These are phyloP conservation scores for Otus sunia DNA, from an alignment of 2,113 vertebrate genomes.

Conservation along the genomic window DNA sequence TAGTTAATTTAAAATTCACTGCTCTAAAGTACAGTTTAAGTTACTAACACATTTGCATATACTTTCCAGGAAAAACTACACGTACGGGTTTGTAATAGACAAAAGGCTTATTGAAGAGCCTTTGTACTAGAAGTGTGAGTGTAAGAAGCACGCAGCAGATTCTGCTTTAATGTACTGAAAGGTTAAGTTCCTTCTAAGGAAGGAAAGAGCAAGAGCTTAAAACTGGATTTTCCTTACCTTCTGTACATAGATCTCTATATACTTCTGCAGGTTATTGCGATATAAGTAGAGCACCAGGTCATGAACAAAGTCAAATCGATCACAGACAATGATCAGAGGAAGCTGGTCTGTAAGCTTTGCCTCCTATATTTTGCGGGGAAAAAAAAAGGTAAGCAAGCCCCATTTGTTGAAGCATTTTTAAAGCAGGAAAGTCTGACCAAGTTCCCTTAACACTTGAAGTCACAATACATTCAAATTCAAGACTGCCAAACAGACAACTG, in stretches of 20 bases:
- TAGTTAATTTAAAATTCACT: not conserved
- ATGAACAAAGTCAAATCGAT: conserved; percentile 92
- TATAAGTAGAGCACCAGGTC: conserved; percentile 91
- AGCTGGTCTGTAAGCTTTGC: conserved; percentile 93
- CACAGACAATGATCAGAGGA: conserved; percentile 92
- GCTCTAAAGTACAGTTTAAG: not conserved
- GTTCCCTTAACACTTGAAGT: not conserved
- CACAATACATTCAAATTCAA: not conserved
- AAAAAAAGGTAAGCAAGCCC: not conserved
- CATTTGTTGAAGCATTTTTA: not conserved
- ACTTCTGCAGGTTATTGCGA: conserved; percentile 92
- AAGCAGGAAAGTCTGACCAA: not conserved
- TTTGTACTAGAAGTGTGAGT: not conserved
- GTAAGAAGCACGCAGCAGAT: not conserved
- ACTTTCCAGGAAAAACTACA: not conserved
- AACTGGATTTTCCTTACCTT: conserved; percentile 76
- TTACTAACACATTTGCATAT: not conserved
- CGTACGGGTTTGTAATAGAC: not conserved
- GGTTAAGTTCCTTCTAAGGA: not conserved
- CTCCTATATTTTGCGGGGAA: conserved; percentile 72
- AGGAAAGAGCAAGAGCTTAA: not conserved
- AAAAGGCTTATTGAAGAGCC: not conserved
- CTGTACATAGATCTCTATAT: conserved; percentile 94
- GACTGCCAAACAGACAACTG: not conserved
- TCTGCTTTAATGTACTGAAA: not conserved